Evolutionary conservation across 2,888 invertebrate genomes (phyloP), one percentile per base, ranked within the genome.

Genomic region (Sinotaia quadrata): DNA sequence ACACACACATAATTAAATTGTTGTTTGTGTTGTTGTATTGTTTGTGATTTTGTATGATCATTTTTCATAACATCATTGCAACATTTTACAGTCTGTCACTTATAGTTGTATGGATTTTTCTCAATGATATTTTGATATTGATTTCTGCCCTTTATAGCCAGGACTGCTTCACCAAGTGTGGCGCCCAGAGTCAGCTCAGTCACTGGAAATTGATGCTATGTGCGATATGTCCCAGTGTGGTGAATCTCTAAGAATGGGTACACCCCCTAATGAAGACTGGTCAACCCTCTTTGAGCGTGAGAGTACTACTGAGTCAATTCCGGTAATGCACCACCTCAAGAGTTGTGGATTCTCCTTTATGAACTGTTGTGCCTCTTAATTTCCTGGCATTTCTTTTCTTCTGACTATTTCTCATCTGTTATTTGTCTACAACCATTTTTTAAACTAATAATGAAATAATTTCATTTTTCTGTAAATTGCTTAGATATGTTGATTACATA

Each of bases 161-260:
- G 75, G 76, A 44, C 60, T 81, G 52, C 78, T 83, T 60, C 74
- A 73, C 41, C 74, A 70, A 67, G 62, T 71, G 69, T 56, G 72
- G 69, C 58, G 78, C 73, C 73, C 79, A 73, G 75, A 74, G 69
- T 79, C 84, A 49, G 82, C 84, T 3, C 77, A 81, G 71, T 81
- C 81, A 2, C 69, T 84, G 4, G 84, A 84, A 75, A 82, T 84
- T 31, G 82, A 82, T 18, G 79, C 79, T 36, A 56, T 74, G 52
- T 80, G 79, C 71, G 82, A 75, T 51, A 67, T 78, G 67, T 79
- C 79, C 2, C 73, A 75, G 29, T 71, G 74, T 49, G 76, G 77
- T 1, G 74, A 71, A 10, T 79, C 78, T 15, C 72, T 76, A 56
- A 68, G 72, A 8, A 71, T 69, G 18, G 56, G 63, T 15, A 74